Evolutionary conservation across 2,888 invertebrate genomes (phyloP), one percentile per base, ranked within the genome.

Genomic region (Andrena haemorrhoa): DNA sequence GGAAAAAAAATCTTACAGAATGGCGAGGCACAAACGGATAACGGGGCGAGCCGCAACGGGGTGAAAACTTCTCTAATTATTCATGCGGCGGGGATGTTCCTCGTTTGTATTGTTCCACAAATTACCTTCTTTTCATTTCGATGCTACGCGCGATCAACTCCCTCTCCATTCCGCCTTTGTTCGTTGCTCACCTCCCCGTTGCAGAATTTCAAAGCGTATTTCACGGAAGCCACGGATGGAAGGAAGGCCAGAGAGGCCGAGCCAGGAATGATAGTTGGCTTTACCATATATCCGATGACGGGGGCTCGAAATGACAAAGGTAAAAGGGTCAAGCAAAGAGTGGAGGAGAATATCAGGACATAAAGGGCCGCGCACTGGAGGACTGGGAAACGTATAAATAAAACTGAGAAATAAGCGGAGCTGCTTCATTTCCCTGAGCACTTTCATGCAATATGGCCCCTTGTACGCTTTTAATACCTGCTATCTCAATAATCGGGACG

Each of bases 21-120:
- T 53, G 8, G 2, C 16, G 7, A 2, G 4, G 20, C 16, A 16
- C 2, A 66, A 68, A 56, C 47, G 31, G 20, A 68, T 63, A 35
- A 29, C 56, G 20, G 26, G 8, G 74, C 29, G 23, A 10, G 8
- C 6, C 16, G n/a, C 12, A 26, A 56, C 29, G 26, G 29, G 20
- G 49, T 41, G 56, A 64, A 65, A 64, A 63, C 26, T 79, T 49
- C 53, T 23, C 49, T 64, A 64, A 64, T 69, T 79, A 64, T 64
- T 58, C 29, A 7, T 29, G 16, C 10, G 20, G 12, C 12, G 8
- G n/a, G 41, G 4, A 12, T 29, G 29, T 60, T 29, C 12, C 26
- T 23, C 33, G 47, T 56, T 41, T 3, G 41, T 41, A 47, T 29
- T 33, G 23, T 10, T 47, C 63, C 61, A 20, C 4, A 20, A 58